A percentile compares a stretch with the other conserved stretches of the same genome.
Conservation (phyloP, 1,140 invertebrate species). For the Parapsyche elsis region DNA sequence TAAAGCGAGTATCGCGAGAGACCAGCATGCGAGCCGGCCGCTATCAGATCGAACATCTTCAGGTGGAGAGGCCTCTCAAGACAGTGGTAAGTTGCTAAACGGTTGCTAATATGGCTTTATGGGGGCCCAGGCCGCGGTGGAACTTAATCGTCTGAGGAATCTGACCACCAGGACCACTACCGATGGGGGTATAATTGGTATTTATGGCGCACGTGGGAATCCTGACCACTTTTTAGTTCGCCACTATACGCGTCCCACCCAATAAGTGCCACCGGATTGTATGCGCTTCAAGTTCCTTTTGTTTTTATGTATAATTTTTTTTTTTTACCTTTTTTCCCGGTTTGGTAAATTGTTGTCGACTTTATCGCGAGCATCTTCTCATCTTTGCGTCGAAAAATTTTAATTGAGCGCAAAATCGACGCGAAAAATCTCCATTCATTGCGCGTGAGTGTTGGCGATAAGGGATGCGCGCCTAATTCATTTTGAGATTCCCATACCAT, state of each 20-base stretch:
- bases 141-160: conserved; percentile 27
- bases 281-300: not conserved
- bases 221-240: conserved; percentile 23
- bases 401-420: too few relatives aligned
- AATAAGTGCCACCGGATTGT: not conserved
- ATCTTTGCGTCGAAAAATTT: too few relatives aligned
- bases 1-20: conserved; percentile 3
- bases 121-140: conserved; percentile 21
- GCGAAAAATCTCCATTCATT: too few relatives aligned
- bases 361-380: too few relatives aligned
- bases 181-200: conserved; percentile 51
- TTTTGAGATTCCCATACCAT: too few relatives aligned
- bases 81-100: conserved; percentile 46
- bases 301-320: too few relatives aligned
- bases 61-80: conserved; percentile 2
- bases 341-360: too few relatives aligned
- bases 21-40: conserved; percentile 27
- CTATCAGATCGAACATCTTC: conserved; percentile 35
- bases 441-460: too few relatives aligned
- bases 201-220: conserved; percentile 52
- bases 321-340: too few relatives aligned
- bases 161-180: conserved; percentile 20
- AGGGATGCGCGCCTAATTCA: too few relatives aligned
- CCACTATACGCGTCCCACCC: not conserved
- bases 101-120: conserved; percentile 50